phyloP scores from a whole-genome alignment of 2,113 vertebrate genomes.

The Cyprinodon tularosa region DNA sequence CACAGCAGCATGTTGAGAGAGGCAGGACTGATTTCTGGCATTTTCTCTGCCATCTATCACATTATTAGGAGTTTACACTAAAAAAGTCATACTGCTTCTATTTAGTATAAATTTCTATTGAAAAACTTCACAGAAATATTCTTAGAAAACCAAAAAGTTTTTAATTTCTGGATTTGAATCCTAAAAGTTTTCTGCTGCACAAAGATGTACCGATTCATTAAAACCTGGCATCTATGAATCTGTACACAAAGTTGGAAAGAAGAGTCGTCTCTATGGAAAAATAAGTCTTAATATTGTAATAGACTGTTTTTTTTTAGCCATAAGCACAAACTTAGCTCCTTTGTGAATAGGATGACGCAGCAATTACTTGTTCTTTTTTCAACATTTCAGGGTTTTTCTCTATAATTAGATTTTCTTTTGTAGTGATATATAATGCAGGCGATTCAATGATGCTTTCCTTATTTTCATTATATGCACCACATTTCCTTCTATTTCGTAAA shows the following conservation, averaged over 20 bases:
- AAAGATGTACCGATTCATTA: background rate
- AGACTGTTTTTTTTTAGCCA: background rate
- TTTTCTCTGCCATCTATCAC: no score
- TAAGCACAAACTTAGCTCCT: background rate
- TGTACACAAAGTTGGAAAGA: background rate
- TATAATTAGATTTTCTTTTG: constrained; percentile 4
- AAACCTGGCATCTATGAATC: background rate
- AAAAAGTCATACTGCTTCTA: no score
- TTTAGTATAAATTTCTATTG: no score
- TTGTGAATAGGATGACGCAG: background rate
- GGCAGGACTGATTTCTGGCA: no score
- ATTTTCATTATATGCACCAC: background rate
- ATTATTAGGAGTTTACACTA: no score
- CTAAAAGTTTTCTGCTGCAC: background rate
- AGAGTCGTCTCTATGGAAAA: background rate
- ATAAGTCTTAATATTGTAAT: background rate
- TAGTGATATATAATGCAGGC: background rate
- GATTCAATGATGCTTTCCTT: background rate
- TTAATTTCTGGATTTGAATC: background rate
- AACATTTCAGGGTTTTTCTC: background rate
- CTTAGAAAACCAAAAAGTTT: no score
- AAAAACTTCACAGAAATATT: no score
- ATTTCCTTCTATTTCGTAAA: background rate
- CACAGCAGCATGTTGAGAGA: no score
- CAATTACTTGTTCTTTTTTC: background rate